Conservation (phyloP, 2,797 vertebrate genomes). For the Acanthurus lineatus region DNA sequence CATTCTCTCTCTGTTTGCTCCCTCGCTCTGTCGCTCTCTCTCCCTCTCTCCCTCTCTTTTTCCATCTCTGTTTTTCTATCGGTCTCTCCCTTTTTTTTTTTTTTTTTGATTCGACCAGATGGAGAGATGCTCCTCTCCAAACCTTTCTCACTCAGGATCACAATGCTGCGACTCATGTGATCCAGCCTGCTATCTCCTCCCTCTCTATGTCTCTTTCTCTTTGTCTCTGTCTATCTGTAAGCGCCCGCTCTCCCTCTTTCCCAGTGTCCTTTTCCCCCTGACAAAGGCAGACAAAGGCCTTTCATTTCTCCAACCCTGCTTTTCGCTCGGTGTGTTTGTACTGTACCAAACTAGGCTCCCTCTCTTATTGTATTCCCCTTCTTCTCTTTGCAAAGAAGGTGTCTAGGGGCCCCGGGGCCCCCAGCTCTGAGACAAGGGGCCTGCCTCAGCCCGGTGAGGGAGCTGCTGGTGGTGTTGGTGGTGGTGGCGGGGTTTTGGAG, state of each 20-base stretch:
- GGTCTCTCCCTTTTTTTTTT: constrained; percentile 36
- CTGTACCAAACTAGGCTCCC: constrained; percentile 81
- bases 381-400: constrained; percentile 77
- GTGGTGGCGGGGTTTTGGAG: constrained; percentile 20
- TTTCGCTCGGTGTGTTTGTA: constrained; percentile 77
- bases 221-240: constrained; percentile 54
- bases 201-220: constrained; percentile 54
- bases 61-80: constrained; percentile 55
- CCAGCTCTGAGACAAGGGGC: constrained; percentile 72
- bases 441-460: constrained; percentile 56
- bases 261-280: constrained; percentile 59
- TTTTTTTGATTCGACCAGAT: constrained; percentile 77
- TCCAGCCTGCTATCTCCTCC: constrained; percentile 67
- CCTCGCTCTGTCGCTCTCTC: constrained; percentile 62
- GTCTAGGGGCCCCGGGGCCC: constrained; percentile 76
- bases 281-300: constrained; percentile 81
- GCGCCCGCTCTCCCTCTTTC: constrained; percentile 64
- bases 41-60: constrained; percentile 43
- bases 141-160: constrained; percentile 79
- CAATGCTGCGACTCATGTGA: constrained; percentile 80
- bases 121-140: constrained; percentile 80
- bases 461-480: constrained; percentile 60
- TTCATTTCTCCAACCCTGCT: constrained; percentile 76
- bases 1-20: constrained; percentile 70
- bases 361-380: constrained; percentile 72